phyloP scores from a whole-genome alignment of 1,140 invertebrate species.

The Caenorhabditis remanei region DNA sequence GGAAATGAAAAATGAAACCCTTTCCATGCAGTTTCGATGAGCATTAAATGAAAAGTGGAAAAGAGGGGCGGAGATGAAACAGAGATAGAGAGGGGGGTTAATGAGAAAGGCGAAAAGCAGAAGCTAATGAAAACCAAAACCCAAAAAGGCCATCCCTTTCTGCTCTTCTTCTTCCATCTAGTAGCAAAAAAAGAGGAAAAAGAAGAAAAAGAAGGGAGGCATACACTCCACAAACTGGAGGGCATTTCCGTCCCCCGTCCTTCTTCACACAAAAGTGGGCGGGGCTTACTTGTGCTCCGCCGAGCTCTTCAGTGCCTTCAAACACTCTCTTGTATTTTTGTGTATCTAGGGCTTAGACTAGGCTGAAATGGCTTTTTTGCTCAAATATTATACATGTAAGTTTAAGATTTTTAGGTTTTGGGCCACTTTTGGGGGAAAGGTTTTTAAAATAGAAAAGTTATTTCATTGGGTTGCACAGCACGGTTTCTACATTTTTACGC shows the following conservation, averaged over 20 bases:
- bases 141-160: constrained; percentile 23
- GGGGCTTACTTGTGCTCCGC: not conserved
- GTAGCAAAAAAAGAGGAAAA: not conserved
- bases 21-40: constrained; percentile 15
- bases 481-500: too few species aligned
- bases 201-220: not conserved
- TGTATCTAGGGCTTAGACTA: constrained; percentile 32
- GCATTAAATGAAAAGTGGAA: constrained; percentile 43
- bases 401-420: not conserved
- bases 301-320: not conserved
- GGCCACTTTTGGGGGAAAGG: too few species aligned
- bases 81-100: not conserved
- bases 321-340: not conserved
- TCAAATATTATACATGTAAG: constrained; percentile 78
- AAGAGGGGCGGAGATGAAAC: not conserved
- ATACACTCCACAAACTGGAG: constrained; percentile 25
- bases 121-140: constrained; percentile 54
- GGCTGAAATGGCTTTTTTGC: constrained; percentile 72
- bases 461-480: too few species aligned
- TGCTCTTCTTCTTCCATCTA: not conserved
- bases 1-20: not conserved
- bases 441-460: too few species aligned
- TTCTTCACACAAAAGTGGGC: constrained; percentile 52
- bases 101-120: constrained; percentile 50
- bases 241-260: constrained; percentile 12